Evolutionary conservation across 2,797 vertebrate genomes (phyloP).

Genomic region (Malurus splendens): DNA sequence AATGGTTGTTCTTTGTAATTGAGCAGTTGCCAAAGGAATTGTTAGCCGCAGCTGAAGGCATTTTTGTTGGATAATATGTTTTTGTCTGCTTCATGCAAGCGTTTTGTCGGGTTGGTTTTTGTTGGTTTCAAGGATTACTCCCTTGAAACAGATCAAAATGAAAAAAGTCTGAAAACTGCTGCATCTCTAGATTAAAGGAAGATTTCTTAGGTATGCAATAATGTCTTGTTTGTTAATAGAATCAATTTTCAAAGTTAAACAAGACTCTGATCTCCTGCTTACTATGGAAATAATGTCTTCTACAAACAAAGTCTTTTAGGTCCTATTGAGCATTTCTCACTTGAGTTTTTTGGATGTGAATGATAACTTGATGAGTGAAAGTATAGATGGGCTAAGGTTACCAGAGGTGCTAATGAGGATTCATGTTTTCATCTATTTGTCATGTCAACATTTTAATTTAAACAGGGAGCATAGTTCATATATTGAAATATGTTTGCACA

Average conservation of each 20-base stretch:
- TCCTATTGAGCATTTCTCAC: not conserved
- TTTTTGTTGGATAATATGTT: not conserved
- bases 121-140: not conserved
- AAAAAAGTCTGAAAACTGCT: not conserved
- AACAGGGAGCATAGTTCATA: not conserved
- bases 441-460: not conserved
- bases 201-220: not conserved
- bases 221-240: not conserved
- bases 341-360: not conserved
- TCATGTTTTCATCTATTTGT: not conserved
- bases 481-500: not conserved
- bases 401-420: not conserved
- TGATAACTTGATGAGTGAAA: not conserved
- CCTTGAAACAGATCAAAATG: not conserved
- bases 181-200: not conserved
- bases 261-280: not conserved
- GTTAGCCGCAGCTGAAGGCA: not conserved
- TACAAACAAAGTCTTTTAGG: not conserved
- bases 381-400: not conserved
- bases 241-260: slow-evolving; percentile 6
- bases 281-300: not conserved
- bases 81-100: not conserved
- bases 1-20: not conserved
- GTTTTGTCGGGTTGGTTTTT: not conserved
- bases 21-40: not conserved